Evolutionary conservation across 2,888 invertebrate species (phyloP).

Genomic region (Drosophila lacicola): DNA sequence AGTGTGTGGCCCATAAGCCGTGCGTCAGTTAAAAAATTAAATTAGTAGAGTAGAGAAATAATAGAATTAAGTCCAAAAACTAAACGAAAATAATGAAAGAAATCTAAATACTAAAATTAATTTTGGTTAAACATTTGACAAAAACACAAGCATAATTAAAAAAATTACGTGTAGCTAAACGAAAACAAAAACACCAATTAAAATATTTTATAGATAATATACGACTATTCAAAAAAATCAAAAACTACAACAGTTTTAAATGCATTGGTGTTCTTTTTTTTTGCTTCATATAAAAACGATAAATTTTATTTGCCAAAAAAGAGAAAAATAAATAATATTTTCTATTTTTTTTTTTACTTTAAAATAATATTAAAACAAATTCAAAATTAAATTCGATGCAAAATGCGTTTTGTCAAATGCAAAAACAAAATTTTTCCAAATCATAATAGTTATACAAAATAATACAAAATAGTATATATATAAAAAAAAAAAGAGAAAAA

Average conservation of each 20-base stretch:
- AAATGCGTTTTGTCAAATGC: conserved; percentile 82
- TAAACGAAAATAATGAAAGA: conserved; percentile 15
- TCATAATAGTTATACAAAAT: conserved; percentile 51
- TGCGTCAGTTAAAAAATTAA: conserved; percentile 23
- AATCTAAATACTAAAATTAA: conserved; percentile 37
- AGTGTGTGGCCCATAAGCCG: conserved; percentile 62
- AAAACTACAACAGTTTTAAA: conserved; percentile 61
- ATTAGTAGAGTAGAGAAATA: conserved; percentile 41
- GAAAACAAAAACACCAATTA: conserved; percentile 55
- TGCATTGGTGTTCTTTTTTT: conserved; percentile 56
- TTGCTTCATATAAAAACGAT: conserved; percentile 54
- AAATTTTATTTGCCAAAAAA: conserved; percentile 73
- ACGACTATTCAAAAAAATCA: conserved; percentile 21
- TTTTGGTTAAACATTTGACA: conserved; percentile 77
- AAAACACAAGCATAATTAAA: conserved; percentile 68
- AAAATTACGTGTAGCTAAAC: conserved; percentile 54
- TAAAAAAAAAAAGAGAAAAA: conserved; percentile 26
- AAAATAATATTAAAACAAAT: conserved; percentile 62
- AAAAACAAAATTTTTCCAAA: conserved; percentile 71
- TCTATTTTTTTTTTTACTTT: conserved; percentile 32
- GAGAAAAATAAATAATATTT: conserved; percentile 46
- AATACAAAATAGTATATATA: conserved; percentile 50
- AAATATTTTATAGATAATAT: conserved; percentile 37
- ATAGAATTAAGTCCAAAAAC: conserved; percentile 25
- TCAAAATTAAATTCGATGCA: conserved; percentile 66